phyloP scores from a whole-genome alignment of 2,113 vertebrate species.

The Sprattus sprattus region DNA sequence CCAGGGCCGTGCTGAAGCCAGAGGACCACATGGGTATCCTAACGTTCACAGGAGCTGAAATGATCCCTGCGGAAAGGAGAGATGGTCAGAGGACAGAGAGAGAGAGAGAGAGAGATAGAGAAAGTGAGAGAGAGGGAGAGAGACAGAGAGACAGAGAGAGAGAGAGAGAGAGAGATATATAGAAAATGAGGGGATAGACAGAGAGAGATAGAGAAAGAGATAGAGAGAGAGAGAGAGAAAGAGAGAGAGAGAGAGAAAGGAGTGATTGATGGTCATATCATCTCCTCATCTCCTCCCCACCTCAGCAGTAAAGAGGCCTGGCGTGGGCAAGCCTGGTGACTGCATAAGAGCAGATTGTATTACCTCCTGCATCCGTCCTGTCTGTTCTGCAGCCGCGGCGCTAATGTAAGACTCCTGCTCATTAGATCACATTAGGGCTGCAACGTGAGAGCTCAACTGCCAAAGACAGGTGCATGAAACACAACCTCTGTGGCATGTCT shows the following conservation, averaged over 20 bases:
- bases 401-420: not conserved
- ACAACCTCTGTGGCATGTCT: not conserved
- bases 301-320: not conserved
- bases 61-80: constrained; percentile 54
- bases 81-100: not conserved
- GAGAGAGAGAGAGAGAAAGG: not conserved
- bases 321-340: not conserved
- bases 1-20: constrained; percentile 60
- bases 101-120: not conserved
- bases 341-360: not conserved
- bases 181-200: not conserved
- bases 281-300: not conserved
- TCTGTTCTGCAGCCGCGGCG: not conserved
- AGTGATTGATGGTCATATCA: not conserved
- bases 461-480: not conserved
- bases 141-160: not conserved
- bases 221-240: not conserved
- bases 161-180: not conserved
- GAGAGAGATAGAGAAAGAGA: not conserved
- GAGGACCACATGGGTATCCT: constrained; percentile 69
- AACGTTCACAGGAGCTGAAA: constrained; percentile 64
- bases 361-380: not conserved
- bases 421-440: not conserved
- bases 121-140: not conserved
- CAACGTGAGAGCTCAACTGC: not conserved